These are phyloP conservation scores for Sphaerophoria taeniata DNA, from an alignment of 2,888 invertebrate species.

Conservation along the genomic window DNA sequence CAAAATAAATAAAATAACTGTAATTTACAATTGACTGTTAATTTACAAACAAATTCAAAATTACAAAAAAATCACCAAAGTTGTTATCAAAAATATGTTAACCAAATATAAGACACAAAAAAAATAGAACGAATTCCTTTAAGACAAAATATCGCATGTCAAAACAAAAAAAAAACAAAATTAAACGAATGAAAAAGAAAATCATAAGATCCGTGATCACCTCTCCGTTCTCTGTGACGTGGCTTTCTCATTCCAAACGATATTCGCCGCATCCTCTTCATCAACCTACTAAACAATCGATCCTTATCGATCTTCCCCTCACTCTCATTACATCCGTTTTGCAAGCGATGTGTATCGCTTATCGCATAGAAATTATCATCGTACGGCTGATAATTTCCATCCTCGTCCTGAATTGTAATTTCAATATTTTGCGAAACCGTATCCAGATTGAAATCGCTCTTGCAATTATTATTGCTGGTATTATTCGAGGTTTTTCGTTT, in stretches of 20 bases:
- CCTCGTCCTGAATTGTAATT: constrained; percentile 82
- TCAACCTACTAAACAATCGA: constrained; percentile 80
- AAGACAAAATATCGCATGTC: constrained; percentile 46
- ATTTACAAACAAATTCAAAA: constrained; percentile 47
- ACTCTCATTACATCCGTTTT: constrained; percentile 77
- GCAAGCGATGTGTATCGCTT: constrained; percentile 75
- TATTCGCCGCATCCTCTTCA: constrained; percentile 81
- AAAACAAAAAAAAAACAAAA: constrained; percentile 37
- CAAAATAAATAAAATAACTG: too few species aligned
- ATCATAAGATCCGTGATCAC: constrained; percentile 78
- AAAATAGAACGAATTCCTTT: constrained; percentile 53
- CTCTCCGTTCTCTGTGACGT: constrained; percentile 82
- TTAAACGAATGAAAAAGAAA: constrained; percentile 1
- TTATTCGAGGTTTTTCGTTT: constrained; percentile 79
- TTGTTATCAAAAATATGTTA: constrained; percentile 9
- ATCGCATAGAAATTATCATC: constrained; percentile 80
- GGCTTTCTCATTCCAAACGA: constrained; percentile 82
- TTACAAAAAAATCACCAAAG: constrained; percentile 28
- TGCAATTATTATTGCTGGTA: constrained; percentile 71
- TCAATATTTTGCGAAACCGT: constrained; percentile 82
- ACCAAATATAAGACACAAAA: constrained; percentile 51
- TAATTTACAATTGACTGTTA: constrained; percentile 47
- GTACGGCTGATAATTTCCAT: constrained; percentile 81
- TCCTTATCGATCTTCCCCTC: constrained; percentile 77
- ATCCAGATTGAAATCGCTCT: constrained; percentile 81